phyloP scores from a whole-genome alignment of 2,797 vertebrate genomes.

The Gymnodraco acuticeps region DNA sequence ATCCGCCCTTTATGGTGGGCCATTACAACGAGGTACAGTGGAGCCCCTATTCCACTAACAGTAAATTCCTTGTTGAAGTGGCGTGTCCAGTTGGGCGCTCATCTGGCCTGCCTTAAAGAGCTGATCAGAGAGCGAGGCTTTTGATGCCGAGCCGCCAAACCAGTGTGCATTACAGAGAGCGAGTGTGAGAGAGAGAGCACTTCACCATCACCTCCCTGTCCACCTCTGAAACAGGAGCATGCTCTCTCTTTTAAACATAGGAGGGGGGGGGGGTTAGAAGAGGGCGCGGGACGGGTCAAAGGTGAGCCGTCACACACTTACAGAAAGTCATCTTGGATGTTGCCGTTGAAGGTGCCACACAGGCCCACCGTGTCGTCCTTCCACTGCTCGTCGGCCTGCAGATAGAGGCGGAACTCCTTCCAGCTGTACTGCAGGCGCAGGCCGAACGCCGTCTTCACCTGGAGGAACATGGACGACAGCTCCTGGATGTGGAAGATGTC shows the following conservation, averaged over 20 bases:
- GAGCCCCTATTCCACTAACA: conserved; percentile 71
- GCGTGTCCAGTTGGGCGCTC: conserved; percentile 72
- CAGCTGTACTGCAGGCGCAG: conserved; percentile 91
- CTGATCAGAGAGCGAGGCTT: conserved; percentile 73
- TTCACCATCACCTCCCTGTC: conserved; percentile 57
- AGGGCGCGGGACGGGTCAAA: conserved; percentile 48
- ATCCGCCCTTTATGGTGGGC: conserved; percentile 71
- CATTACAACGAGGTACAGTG: conserved; percentile 63
- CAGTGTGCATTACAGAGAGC: conserved; percentile 79
- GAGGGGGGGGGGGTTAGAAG: conserved; percentile 10
- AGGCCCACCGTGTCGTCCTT: conserved; percentile 92
- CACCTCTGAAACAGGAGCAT: conserved; percentile 65
- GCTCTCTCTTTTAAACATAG: conserved; percentile 33
- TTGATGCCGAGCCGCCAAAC: conserved; percentile 67
- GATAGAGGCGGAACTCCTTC: conserved; percentile 91
- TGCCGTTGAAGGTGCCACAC: conserved; percentile 98
- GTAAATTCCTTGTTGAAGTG: conserved; percentile 78
- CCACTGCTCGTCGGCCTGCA: conserved; percentile 90
- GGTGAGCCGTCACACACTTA: conserved; percentile 77
- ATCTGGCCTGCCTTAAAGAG: conserved; percentile 74
- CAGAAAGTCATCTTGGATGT: conserved; percentile 97
- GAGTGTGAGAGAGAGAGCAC: conserved; percentile 54
- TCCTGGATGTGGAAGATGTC: conserved; percentile 92
- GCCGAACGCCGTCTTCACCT: conserved; percentile 90
- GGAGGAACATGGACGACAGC: conserved; percentile 93